Evolutionary conservation across 37 sponge, comb jelly and placozoan species (phyloP).

Genomic region (Lycopodina hypogea): DNA sequence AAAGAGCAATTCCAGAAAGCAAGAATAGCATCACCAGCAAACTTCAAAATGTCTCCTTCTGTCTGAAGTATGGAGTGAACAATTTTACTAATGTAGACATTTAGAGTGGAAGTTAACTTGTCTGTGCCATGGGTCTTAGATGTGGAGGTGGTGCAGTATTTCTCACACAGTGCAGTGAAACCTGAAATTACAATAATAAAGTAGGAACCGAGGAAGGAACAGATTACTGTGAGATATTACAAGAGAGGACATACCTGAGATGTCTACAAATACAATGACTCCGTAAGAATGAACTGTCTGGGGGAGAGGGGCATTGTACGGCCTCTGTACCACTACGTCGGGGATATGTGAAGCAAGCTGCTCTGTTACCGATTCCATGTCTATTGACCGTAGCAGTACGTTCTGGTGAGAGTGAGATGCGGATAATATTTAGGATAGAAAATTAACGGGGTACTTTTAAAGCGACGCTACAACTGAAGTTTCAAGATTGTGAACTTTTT

Average conservation of each 20-base stretch:
- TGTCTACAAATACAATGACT: conserved; percentile 72
- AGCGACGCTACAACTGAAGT: too few species aligned
- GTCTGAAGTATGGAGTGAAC: conserved; percentile 76
- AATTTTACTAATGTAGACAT: conserved; percentile 80
- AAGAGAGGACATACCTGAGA: conserved; percentile 48
- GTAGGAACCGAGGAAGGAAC: neutral
- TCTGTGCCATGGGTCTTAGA: conserved; percentile 67
- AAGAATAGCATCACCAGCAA: conserved; percentile 94
- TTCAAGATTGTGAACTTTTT: too few species aligned
- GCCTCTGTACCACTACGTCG: conserved; percentile 43
- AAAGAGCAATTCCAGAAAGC: conserved; percentile 80
- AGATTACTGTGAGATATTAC: neutral
- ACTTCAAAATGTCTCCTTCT: conserved; percentile 90
- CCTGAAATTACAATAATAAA: conserved; percentile 35
- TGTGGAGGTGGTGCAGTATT: conserved; percentile 65
- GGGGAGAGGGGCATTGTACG: conserved; percentile 45
- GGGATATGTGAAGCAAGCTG: conserved; percentile 72
- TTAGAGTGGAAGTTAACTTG: conserved; percentile 81
- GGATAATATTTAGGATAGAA: too few species aligned
- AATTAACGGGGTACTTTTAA: too few species aligned
- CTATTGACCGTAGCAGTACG: neutral
- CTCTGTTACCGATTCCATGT: conserved; percentile 25
- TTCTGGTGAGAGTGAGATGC: neutral
- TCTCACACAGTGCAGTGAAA: conserved; percentile 92
- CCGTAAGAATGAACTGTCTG: conserved; percentile 56